Evolutionary conservation across 2,113 vertebrate genomes (phyloP).

Genomic region (Marcusenius ussheri): DNA sequence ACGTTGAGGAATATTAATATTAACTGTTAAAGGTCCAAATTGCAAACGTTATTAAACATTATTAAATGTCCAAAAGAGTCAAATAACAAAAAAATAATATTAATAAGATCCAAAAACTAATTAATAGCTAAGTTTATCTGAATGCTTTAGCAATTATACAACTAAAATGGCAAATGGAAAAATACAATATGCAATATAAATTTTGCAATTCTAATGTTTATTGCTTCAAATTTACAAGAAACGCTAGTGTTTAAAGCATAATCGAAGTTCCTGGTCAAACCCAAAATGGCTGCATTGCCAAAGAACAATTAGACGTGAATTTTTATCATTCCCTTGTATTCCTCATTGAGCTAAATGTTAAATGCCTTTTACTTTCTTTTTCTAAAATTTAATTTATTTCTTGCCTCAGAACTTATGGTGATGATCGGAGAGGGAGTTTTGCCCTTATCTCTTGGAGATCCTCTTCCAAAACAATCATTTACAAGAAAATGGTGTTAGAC

Average conservation of each 20-base stretch:
- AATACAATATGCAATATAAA: not conserved
- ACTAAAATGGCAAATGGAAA: not conserved
- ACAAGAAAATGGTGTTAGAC: constrained; percentile 41
- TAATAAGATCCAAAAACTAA: not conserved
- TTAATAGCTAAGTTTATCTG: not conserved
- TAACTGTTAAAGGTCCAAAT: not conserved
- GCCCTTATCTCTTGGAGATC: constrained; percentile 44
- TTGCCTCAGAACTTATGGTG: not conserved
- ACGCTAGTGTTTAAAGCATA: not conserved
- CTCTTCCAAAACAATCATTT: constrained; percentile 56
- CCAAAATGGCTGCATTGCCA: not conserved
- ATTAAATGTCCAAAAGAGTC: not conserved
- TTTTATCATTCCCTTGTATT: not conserved
- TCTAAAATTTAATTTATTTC: not conserved
- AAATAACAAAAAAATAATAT: not conserved
- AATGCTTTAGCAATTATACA: not conserved
- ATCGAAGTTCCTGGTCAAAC: not conserved
- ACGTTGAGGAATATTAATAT: not conserved
- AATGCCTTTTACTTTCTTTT: not conserved
- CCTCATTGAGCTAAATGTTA: not conserved
- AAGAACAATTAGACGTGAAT: not conserved
- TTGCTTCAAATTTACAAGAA: not conserved
- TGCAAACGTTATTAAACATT: too few relatives aligned
- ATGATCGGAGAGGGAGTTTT: constrained; percentile 31
- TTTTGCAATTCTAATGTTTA: not conserved